Evolutionary conservation across 1,140 invertebrate genomes (phyloP), one percentile per base, ranked within the genome.

Genomic region (Eurytemora carolleeae): DNA sequence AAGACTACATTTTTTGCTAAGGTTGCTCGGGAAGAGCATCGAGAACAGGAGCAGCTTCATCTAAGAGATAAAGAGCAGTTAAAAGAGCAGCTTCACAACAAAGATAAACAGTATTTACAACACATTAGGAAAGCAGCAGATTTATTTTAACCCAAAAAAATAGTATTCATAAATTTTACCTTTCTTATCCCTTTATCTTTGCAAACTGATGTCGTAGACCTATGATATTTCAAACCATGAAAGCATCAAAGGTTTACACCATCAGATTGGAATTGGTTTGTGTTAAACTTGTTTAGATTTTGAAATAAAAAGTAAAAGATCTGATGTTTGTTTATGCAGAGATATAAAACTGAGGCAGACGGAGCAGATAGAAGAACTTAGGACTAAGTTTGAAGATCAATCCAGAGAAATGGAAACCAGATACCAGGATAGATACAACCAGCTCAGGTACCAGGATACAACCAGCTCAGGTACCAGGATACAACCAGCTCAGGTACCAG

Each of bases 391-490:
- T 72, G 82, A 88, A 69, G 75, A 79, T 22, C 80, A 83, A 69
- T 78, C 80, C 1, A 76, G 79, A 67, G 84, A 90, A 68, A 79
- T 89, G 63, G 85, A 90, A 70, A 74, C 79, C 18, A 84, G 87
- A 67, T 85, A 84, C 66, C 16, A 62, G 60, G 60, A 59, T 53
- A 62, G 52, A 62, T 52, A 55, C 15, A 62, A 17, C 44, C 58
- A 55, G 20, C 57, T 57, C 53, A 62, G n/a, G 60, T 44, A 44
- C n/a, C n/a, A n/a, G n/a, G n/a, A n/a, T n/a, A n/a, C n/a, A n/a
- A n/a, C n/a, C n/a, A n/a, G n/a, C n/a, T n/a, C n/a, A n/a, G n/a
- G n/a, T n/a, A n/a, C n/a, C n/a, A n/a, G n/a, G n/a, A n/a, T n/a
- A n/a, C n/a, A n/a, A n/a, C n/a, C n/a, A n/a, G n/a, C n/a, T n/a